Base-by-base conservation (phyloP, 2,888 invertebrate species). In the Zygogramma bicolorata region DNA sequence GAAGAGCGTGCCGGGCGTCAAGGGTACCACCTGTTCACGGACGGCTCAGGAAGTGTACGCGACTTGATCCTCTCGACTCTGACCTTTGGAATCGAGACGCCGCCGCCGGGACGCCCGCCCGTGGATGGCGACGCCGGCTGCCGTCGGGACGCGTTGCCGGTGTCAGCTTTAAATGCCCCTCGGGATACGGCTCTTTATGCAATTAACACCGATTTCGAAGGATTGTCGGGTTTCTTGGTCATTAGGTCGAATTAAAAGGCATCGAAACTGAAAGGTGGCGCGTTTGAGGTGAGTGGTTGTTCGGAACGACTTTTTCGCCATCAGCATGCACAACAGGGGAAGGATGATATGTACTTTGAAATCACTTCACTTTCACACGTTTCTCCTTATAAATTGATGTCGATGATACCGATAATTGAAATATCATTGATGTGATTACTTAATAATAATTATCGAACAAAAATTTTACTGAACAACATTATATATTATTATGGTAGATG, bases 61-160 rank as follows among this genome's bases (percentile, higher is more conserved):
- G 66, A 38, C 53, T 53, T 53, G n/a, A 27, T 53, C 53, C 53
- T 53, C 53, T 65, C 59, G 65, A 60, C 60, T 70, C 65, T 70
- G 70, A 70, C 70, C 70, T 70, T 59, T 65, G 70, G 65, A 58
- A 69, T 42, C 63, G 31, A 68, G 63, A 69, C 63, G 63, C 58
- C 31, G 63, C 53, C 46, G 15, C 10, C 53, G 53, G 53, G 27
- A 53, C 27, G 53, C 53, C 53, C 25, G 46, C 46, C 20, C n/a
- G 25, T 25, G 66, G 66, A 66, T 13, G 49, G 63, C 29, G 34
- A 49, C 59, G 63, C 49, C 53, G 65, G 58, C 63, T 76, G 68
- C 77, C 81, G 81, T 79, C 80, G 81, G 77, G 80, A 81, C 78
- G 80, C 79, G 76, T 75, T 80, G 77, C 78, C 79, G 80, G 46